Evolutionary conservation across 2,888 invertebrate species (phyloP).

Genomic region (Vandiemenella viatica): DNA sequence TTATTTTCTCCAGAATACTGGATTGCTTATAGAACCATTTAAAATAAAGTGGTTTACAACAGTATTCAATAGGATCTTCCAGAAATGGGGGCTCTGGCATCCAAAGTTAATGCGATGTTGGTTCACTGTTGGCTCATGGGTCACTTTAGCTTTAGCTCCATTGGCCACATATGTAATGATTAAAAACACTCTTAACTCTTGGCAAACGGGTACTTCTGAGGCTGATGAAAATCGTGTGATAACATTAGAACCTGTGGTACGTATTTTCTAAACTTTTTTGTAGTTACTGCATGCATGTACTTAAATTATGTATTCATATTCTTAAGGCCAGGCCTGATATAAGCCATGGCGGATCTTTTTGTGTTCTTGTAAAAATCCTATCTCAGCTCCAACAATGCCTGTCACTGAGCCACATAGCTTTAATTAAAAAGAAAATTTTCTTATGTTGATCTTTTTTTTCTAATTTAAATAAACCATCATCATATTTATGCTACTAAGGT

Average conservation of each 20-base stretch:
- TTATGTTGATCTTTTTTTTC: no score
- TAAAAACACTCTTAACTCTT: conserved; percentile 25
- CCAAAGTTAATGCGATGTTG: conserved; percentile 47
- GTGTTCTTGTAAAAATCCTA: no score
- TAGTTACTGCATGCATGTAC: no score
- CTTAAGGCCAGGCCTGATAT: no score
- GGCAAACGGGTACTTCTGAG: conserved; percentile 16
- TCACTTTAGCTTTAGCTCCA: conserved; percentile 46
- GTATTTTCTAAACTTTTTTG: no score
- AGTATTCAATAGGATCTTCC: conserved; percentile 58
- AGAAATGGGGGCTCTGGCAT: conserved; percentile 53
- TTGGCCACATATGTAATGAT: conserved; percentile 36
- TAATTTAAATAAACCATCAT: no score
- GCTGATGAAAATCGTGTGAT: conserved; percentile 14
- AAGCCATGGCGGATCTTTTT: no score
- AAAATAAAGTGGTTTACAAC: conserved; percentile 65
- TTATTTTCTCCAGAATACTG: conserved; percentile 59
- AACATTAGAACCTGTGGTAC: conserved; percentile 30
- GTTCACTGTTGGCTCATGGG: conserved; percentile 53
- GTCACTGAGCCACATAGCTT: no score
- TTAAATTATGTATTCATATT: no score
- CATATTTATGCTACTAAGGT: no score
- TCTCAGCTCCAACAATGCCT: no score
- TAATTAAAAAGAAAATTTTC: no score
- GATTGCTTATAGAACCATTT: conserved; percentile 54